Percentiles rank a stretch among this genome's conserved stretches.
These are phyloP conservation scores for Zosterops pallidus DNA, from an alignment of 2,113 vertebrate species.

Conservation along the genomic window DNA sequence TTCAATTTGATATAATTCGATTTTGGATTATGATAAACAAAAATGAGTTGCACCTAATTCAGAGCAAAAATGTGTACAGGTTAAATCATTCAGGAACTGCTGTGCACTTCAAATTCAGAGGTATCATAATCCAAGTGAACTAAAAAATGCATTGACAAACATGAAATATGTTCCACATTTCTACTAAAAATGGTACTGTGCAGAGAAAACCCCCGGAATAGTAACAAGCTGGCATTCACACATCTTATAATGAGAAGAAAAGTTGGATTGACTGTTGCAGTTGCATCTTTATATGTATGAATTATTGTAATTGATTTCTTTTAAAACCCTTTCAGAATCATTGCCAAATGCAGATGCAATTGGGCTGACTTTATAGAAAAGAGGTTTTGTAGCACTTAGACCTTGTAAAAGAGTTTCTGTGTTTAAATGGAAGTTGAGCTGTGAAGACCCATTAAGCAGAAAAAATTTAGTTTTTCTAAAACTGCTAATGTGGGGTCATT, in stretches of 20 bases:
- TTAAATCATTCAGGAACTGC: constrained; percentile 37
- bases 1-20: background rate
- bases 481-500: background rate
- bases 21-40: constrained; percentile 25
- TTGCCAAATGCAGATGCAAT: background rate
- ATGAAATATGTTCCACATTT: constrained; percentile 32
- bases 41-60: background rate
- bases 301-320: constrained; percentile 29
- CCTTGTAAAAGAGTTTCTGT: background rate
- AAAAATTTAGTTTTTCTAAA: background rate
- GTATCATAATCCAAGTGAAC: constrained; percentile 22
- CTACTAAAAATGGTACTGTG: constrained; percentile 13
- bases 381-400: background rate
- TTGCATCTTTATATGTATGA: constrained; percentile 3
- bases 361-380: background rate
- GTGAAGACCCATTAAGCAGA: background rate
- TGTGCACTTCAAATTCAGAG: constrained; percentile 30
- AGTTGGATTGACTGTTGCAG: background rate
- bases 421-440: background rate
- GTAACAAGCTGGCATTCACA: constrained; percentile 31
- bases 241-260: constrained; percentile 7
- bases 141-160: constrained; percentile 44
- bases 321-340: constrained; percentile 8
- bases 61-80: background rate
- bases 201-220: constrained; percentile 29